Percentiles rank a stretch among this genome's conserved stretches.
phyloP scores from a whole-genome alignment of 2,797 vertebrate genomes.

The Catharus ustulatus region DNA sequence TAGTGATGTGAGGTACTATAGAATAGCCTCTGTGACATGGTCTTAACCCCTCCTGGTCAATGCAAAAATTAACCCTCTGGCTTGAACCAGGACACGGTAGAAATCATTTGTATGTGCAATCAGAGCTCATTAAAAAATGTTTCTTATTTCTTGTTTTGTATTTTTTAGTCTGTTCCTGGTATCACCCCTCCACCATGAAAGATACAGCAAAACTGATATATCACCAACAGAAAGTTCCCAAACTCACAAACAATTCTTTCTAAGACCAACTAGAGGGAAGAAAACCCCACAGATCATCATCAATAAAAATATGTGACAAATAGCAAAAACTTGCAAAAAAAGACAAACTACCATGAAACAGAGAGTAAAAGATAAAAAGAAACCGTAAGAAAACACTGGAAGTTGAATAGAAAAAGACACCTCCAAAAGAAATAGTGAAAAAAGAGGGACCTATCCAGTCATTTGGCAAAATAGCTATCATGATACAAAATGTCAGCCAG shows the following conservation, averaged over 20 bases:
- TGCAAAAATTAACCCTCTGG: background rate
- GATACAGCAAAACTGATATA: background rate
- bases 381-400: background rate
- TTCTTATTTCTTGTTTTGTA: background rate
- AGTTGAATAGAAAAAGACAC: background rate
- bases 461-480: background rate
- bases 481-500: background rate
- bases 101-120: background rate
- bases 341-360: background rate
- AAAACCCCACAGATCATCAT: background rate
- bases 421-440: background rate
- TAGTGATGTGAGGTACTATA: too few relatives aligned
- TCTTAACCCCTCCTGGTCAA: background rate
- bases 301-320: background rate
- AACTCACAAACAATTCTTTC: background rate
- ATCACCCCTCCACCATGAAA: background rate
- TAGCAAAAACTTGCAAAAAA: rapidly evolving
- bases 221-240: background rate
- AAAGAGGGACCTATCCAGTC: background rate
- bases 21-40: background rate
- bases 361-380: background rate
- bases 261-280: rapidly evolving
- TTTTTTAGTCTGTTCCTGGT: background rate
- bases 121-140: background rate
- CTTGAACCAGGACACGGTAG: background rate